Conservation (phyloP, 2,113 vertebrate species). For the Halcyon senegalensis region DNA sequence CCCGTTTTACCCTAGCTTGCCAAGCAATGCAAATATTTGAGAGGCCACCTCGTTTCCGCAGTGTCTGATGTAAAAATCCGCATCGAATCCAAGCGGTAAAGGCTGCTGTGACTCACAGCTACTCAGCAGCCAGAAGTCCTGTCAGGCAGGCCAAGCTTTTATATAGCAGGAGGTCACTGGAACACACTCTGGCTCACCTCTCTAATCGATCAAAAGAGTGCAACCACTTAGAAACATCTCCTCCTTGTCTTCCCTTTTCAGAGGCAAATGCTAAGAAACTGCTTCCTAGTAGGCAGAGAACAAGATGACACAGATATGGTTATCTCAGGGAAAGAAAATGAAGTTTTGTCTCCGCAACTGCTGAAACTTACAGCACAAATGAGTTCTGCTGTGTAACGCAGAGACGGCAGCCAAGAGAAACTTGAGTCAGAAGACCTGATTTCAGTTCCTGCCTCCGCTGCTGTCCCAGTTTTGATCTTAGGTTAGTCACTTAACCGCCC, state of each 20-base stretch:
- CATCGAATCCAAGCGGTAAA: conserved; percentile 48
- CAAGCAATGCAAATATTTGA: conserved; percentile 67
- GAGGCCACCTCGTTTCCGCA: conserved; percentile 53
- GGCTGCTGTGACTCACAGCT: conserved; percentile 58
- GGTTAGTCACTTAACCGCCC: conserved; percentile 34
- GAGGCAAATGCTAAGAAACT: conserved; percentile 11
- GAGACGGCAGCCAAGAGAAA: conserved; percentile 27
- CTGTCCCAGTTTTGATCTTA: conserved; percentile 43
- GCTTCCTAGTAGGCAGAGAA: conserved; percentile 23
- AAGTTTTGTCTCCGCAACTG: background rate
- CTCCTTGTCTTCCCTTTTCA: conserved; percentile 6
- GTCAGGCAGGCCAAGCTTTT: conserved; percentile 45
- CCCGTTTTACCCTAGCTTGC: conserved; percentile 41
- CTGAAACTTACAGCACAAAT: background rate
- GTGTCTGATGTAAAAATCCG: conserved; percentile 44
- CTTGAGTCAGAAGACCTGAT: conserved; percentile 55
- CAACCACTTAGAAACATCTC: conserved; percentile 25
- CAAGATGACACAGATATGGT: background rate
- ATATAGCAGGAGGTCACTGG: conserved; percentile 59
- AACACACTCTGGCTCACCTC: conserved; percentile 69
- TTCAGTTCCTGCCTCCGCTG: conserved; percentile 11
- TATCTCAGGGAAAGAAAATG: background rate
- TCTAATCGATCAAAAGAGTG: conserved; percentile 49
- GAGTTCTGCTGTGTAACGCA: background rate
- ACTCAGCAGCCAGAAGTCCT: conserved; percentile 43